phyloP scores from a whole-genome alignment of 2,113 vertebrate species.

The Otocyon megalotis region DNA sequence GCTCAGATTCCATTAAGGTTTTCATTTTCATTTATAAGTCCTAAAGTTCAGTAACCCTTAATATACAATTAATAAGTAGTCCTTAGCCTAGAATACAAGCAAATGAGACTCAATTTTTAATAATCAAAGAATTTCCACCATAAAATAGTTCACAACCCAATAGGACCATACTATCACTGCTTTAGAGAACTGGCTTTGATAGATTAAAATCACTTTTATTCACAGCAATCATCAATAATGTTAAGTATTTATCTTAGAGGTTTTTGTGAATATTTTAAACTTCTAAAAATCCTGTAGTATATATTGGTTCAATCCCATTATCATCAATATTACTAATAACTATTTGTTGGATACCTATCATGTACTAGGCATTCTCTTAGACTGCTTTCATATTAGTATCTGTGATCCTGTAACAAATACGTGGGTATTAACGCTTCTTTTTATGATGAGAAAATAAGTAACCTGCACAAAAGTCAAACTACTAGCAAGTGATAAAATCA shows the following conservation, averaged over 20 bases:
- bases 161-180: background rate
- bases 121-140: background rate
- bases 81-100: background rate
- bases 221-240: background rate
- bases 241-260: background rate
- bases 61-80: background rate
- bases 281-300: background rate
- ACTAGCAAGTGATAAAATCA: background rate
- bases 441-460: background rate
- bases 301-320: background rate
- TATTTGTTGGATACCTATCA: background rate
- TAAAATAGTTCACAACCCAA: background rate
- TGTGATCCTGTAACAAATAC: background rate
- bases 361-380: background rate
- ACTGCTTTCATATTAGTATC: background rate
- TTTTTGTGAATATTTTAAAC: background rate
- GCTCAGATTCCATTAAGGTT: background rate
- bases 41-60: background rate
- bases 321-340: background rate
- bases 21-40: background rate
- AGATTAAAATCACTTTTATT: constrained; percentile 1
- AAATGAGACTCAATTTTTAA: background rate
- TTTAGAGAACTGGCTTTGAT: background rate
- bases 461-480: background rate
- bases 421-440: background rate